These are phyloP conservation scores for Ferrisia virgata DNA, from an alignment of 2,888 invertebrate genomes.

Conservation along the genomic window DNA sequence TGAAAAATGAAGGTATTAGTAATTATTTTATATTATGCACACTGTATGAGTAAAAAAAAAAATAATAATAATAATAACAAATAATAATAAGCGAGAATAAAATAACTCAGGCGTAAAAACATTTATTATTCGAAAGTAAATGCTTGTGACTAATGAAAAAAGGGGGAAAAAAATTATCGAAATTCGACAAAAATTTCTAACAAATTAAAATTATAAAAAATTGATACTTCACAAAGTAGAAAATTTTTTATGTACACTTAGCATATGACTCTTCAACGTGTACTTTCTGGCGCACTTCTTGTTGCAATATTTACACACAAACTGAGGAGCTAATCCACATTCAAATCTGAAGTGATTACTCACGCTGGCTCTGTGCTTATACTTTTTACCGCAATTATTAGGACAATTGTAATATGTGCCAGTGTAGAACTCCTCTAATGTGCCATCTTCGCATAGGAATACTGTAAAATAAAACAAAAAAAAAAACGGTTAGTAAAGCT, in stretches of 20 bases:
- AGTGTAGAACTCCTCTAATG: background rate
- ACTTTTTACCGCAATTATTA: conserved; percentile 66
- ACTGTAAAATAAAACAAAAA: background rate
- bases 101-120: too few relatives aligned
- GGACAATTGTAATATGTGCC: conserved; percentile 15
- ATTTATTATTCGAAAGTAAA: too few relatives aligned
- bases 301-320: conserved; percentile 49
- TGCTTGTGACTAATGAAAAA: too few relatives aligned
- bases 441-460: background rate
- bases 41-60: too few relatives aligned
- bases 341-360: conserved; percentile 60
- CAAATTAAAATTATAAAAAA: background rate
- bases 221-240: background rate
- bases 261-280: background rate
- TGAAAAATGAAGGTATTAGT: background rate
- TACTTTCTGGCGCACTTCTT: conserved; percentile 43
- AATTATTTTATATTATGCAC: too few relatives aligned
- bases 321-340: conserved; percentile 55
- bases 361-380: conserved; percentile 70
- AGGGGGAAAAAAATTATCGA: background rate
- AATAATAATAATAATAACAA: too few relatives aligned
- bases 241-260: conserved; percentile 16
- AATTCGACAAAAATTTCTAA: background rate
- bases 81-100: too few relatives aligned
- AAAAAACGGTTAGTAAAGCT: background rate